Evolutionary conservation across 2,797 vertebrate species (phyloP).

Genomic region (Phataginus tetradactyla): DNA sequence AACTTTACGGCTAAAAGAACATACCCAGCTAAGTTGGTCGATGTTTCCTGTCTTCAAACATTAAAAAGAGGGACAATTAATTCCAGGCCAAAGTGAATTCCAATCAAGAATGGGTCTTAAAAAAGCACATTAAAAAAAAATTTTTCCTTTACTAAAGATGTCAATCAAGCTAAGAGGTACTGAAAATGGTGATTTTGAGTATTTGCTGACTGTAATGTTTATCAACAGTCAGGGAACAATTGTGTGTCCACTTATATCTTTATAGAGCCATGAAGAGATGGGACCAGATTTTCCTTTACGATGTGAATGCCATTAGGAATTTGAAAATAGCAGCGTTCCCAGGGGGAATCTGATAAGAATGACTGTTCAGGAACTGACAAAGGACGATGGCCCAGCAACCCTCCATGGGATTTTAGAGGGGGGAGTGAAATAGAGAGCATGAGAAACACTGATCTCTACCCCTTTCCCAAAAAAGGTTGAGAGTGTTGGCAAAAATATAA

Average conservation of each 20-base stretch:
- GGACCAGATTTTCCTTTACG: slow-evolving; percentile 30
- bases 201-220: slow-evolving; percentile 34
- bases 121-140: slow-evolving; percentile 18
- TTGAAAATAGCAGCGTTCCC: slow-evolving; percentile 63
- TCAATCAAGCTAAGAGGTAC: slow-evolving; percentile 1
- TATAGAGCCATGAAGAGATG: slow-evolving; percentile 61
- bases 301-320: slow-evolving; percentile 66
- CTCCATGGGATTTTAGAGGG: slow-evolving; percentile 54
- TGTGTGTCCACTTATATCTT: neutral
- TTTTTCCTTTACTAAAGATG: neutral
- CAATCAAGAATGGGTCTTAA: neutral
- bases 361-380: slow-evolving; percentile 53
- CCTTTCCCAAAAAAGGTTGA: slow-evolving; percentile 24
- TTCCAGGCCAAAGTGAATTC: slow-evolving; percentile 32
- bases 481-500: slow-evolving; percentile 45
- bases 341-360: slow-evolving; percentile 62
- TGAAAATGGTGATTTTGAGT: neutral
- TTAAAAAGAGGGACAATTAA: neutral
- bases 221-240: neutral
- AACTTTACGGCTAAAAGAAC: neutral
- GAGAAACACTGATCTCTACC: slow-evolving; percentile 43
- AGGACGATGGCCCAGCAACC: slow-evolving; percentile 39
- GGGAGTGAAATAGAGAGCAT: neutral
- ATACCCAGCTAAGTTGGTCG: neutral
- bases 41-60: neutral